Evolutionary conservation across 2,113 vertebrate genomes (phyloP).

Genomic region (Rhipidura dahli): DNA sequence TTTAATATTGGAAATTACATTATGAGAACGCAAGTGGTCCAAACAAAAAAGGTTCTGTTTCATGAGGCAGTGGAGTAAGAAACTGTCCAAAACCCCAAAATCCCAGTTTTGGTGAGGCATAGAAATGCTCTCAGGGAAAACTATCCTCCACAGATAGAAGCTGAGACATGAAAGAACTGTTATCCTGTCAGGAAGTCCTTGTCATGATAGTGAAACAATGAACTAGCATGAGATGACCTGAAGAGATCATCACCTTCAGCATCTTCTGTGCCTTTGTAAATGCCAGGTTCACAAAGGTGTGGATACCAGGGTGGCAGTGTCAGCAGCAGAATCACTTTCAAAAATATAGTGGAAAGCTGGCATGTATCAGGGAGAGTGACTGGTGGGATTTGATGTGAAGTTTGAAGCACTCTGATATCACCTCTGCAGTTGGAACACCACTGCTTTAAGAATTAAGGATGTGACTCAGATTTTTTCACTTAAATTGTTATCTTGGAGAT

Average conservation of each 20-base stretch:
- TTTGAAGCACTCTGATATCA: background rate
- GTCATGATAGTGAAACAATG: background rate
- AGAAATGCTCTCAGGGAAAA: background rate
- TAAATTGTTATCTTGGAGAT: background rate
- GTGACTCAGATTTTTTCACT: background rate
- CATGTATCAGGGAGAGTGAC: background rate
- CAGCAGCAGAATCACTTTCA: background rate
- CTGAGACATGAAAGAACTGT: background rate
- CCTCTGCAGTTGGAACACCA: background rate
- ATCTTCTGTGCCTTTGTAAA: background rate
- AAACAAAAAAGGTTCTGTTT: background rate
- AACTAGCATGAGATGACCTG: background rate
- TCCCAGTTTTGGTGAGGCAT: background rate
- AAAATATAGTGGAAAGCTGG: background rate
- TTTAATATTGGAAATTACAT: background rate
- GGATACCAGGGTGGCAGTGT: background rate
- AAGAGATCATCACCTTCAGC: background rate
- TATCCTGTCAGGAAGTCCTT: background rate
- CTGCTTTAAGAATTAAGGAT: background rate
- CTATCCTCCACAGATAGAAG: background rate
- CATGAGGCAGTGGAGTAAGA: background rate
- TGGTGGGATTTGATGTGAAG: rapidly evolving
- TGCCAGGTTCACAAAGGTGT: background rate
- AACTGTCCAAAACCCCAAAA: background rate
- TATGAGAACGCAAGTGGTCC: background rate